phyloP scores from a whole-genome alignment of 2,888 invertebrate genomes.

The Drosophila lacicola region DNA sequence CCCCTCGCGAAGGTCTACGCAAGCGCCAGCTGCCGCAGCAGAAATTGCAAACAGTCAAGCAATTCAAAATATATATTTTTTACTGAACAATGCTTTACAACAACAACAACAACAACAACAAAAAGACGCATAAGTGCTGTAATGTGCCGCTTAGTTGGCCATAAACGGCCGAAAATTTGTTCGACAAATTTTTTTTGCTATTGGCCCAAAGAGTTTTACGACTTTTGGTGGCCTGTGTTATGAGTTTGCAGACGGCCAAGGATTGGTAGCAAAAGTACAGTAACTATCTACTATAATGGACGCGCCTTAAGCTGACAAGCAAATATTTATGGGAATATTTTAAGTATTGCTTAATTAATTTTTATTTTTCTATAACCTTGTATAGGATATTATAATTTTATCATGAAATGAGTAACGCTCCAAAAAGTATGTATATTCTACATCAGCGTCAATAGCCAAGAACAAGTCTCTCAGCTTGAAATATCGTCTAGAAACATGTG shows the following conservation, averaged over 20 bases:
- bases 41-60: constrained; percentile 25
- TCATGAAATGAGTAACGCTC: too few relatives aligned
- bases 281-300: not conserved
- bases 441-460: too few relatives aligned
- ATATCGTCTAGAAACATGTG: too few relatives aligned
- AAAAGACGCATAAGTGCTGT: constrained; percentile 45
- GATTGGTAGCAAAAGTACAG: constrained; percentile 6
- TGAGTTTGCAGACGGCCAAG: not conserved
- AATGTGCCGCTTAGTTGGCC: constrained; percentile 37
- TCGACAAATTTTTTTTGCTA: constrained; percentile 3
- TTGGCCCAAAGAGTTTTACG: constrained; percentile 18
- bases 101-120: constrained; percentile 11
- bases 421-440: too few relatives aligned
- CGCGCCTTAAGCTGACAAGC: too few relatives aligned
- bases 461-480: too few relatives aligned
- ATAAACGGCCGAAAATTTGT: constrained; percentile 32
- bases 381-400: too few relatives aligned
- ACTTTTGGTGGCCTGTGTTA: constrained; percentile 2
- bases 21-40: constrained; percentile 48
- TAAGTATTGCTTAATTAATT: too few relatives aligned
- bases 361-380: too few relatives aligned
- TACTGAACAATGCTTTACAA: constrained; percentile 38
- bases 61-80: constrained; percentile 24
- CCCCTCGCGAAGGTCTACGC: constrained; percentile 49
- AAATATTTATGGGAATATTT: too few relatives aligned